A percentile compares a stretch with the other conserved stretches of the same genome.
Evolutionary conservation across 2,888 invertebrate genomes (phyloP).

Genomic region (Sipha maydis): DNA sequence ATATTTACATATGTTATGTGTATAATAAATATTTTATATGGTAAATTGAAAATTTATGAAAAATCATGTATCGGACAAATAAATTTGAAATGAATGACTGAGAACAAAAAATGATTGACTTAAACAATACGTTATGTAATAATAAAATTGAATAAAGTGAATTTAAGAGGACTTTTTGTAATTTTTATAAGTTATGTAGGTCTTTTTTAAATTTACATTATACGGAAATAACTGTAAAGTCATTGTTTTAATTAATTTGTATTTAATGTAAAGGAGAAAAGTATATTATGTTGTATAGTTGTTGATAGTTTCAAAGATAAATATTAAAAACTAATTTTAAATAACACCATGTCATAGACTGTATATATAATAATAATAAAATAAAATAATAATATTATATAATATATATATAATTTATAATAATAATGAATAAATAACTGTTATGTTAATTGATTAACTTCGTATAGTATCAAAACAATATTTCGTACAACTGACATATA

Average conservation of each 20-base stretch:
- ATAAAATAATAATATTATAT: too few species aligned
- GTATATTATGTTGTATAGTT: not conserved
- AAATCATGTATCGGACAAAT: constrained; percentile 6
- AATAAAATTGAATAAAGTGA: not conserved
- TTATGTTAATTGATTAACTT: not conserved
- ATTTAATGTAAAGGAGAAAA: not conserved
- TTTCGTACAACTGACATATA: not conserved
- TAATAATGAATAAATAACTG: not conserved
- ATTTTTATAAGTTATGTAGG: not conserved
- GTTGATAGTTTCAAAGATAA: not conserved
- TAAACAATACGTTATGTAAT: not conserved
- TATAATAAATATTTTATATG: constrained; percentile 1
- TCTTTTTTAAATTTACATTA: not conserved
- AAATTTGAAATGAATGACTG: constrained; percentile 11
- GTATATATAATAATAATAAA: not conserved
- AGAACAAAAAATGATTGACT: not conserved
- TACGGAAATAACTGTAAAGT: not conserved
- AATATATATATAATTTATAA: too few species aligned
- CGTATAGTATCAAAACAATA: not conserved
- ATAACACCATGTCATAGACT: not conserved
- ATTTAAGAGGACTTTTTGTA: constrained; percentile 8
- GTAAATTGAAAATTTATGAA: not conserved
- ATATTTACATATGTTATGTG: not conserved
- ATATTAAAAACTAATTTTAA: not conserved
- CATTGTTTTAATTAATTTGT: not conserved